These are phyloP conservation scores for Helostoma temminkii DNA, from an alignment of 2,797 vertebrate species.

Conservation along the genomic window DNA sequence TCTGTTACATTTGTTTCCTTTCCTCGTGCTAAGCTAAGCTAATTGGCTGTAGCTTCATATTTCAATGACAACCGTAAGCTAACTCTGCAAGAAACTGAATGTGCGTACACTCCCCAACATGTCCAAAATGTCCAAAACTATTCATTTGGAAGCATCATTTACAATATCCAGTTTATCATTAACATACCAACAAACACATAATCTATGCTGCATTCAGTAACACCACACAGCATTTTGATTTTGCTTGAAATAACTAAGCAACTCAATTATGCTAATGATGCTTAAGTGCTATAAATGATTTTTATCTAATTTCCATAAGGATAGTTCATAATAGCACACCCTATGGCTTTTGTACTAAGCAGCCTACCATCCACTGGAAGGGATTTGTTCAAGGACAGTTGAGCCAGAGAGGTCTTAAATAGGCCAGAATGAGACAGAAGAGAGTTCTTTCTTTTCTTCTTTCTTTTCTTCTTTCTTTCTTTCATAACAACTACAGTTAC, in stretches of 20 bases:
- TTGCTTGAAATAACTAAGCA: constrained; percentile 15
- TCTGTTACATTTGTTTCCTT: neutral
- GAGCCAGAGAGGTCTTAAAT: constrained; percentile 41
- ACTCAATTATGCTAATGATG: constrained; percentile 44
- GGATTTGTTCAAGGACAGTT: constrained; percentile 60
- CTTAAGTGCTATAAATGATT: constrained; percentile 13
- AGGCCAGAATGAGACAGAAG: constrained; percentile 44
- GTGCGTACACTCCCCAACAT: neutral
- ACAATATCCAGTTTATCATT: constrained; percentile 56
- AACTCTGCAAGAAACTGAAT: neutral
- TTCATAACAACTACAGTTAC: neutral
- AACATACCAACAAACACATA: constrained; percentile 43
- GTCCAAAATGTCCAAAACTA: neutral
- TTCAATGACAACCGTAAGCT: neutral
- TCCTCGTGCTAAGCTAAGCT: neutral
- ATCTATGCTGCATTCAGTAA: constrained; percentile 73
- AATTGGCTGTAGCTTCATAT: constrained; percentile 1
- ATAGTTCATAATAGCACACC: constrained; percentile 34
- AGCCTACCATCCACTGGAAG: constrained; percentile 31
- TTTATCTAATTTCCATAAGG: constrained; percentile 20
- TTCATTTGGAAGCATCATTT: constrained; percentile 43
- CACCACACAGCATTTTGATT: constrained; percentile 73
- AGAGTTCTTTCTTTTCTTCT: neutral
- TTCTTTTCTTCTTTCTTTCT: constrained; percentile 6
- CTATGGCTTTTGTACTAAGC: constrained; percentile 25